Conservation (phyloP, 1,140 invertebrate genomes). For the Diprion similis region DNA sequence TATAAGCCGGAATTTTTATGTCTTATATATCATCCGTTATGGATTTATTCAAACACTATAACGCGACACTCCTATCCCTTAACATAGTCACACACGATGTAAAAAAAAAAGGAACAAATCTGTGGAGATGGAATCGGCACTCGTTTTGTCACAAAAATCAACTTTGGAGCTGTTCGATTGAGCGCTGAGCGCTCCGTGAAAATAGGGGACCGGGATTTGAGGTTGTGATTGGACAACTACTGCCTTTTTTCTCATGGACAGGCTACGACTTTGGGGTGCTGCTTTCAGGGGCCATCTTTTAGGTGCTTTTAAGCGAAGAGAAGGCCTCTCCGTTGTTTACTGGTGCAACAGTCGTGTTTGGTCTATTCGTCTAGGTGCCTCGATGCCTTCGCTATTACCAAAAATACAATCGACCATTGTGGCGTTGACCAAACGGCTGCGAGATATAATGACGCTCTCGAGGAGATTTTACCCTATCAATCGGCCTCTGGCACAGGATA, state of each 20-base stretch:
- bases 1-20: not conserved
- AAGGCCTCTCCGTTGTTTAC: too few relatives aligned
- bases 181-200: not conserved
- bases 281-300: too few relatives aligned
- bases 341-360: too few relatives aligned
- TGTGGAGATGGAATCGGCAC: not conserved
- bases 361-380: too few relatives aligned
- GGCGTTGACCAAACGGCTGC: too few relatives aligned
- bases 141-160: slow-evolving; percentile 5
- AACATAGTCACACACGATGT: not conserved
- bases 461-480: too few relatives aligned
- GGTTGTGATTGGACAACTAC: not conserved
- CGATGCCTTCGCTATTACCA: too few relatives aligned
- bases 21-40: not conserved
- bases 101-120: not conserved
- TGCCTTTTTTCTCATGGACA: not conserved
- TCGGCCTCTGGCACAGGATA: too few relatives aligned
- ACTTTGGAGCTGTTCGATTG: slow-evolving; percentile 7
- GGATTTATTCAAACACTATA: not conserved
- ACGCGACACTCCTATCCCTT: not conserved
- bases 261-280: too few relatives aligned
- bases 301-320: too few relatives aligned
- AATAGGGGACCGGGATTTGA: slow-evolving; percentile 1
- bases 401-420: too few relatives aligned
- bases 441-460: too few relatives aligned